Evolutionary conservation across 1,140 invertebrate genomes (phyloP).

Genomic region (Diuraphis noxia): DNA sequence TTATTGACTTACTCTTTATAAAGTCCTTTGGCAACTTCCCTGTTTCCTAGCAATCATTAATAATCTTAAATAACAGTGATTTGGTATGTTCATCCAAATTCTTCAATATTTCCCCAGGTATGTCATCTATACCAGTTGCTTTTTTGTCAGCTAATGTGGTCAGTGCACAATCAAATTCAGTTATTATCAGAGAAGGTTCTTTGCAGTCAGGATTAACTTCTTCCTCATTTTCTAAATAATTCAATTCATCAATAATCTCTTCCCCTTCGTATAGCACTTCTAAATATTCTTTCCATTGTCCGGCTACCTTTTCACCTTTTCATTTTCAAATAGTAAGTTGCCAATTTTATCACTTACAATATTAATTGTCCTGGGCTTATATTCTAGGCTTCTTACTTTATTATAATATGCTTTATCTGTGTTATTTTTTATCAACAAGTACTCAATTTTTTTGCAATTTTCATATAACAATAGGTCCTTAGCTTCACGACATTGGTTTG

Average conservation of each 20-base stretch:
- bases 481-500: background rate
- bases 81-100: slow-evolving; percentile 7
- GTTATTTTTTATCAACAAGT: background rate
- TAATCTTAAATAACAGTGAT: slow-evolving; percentile 8
- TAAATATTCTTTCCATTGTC: slow-evolving; percentile 42
- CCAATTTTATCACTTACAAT: slow-evolving; percentile 33
- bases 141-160: slow-evolving; percentile 5
- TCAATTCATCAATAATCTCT: slow-evolving; percentile 30
- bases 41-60: background rate
- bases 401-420: slow-evolving; percentile 38
- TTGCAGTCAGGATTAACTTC: slow-evolving; percentile 32
- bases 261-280: slow-evolving; percentile 46
- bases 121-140: background rate
- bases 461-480: slow-evolving; percentile 17
- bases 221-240: slow-evolving; percentile 32
- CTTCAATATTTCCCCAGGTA: slow-evolving; percentile 27
- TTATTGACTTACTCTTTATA: slow-evolving; percentile 35
- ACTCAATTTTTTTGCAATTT: slow-evolving; percentile 44
- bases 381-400: slow-evolving; percentile 21
- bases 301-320: slow-evolving; percentile 34
- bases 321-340: slow-evolving; percentile 44
- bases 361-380: slow-evolving; percentile 43
- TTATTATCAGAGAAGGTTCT: slow-evolving; percentile 17
- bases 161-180: slow-evolving; percentile 29
- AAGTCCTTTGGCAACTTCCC: background rate